Conservation (phyloP, 2,797 vertebrate species). For the Gymnocypris eckloni region DNA sequence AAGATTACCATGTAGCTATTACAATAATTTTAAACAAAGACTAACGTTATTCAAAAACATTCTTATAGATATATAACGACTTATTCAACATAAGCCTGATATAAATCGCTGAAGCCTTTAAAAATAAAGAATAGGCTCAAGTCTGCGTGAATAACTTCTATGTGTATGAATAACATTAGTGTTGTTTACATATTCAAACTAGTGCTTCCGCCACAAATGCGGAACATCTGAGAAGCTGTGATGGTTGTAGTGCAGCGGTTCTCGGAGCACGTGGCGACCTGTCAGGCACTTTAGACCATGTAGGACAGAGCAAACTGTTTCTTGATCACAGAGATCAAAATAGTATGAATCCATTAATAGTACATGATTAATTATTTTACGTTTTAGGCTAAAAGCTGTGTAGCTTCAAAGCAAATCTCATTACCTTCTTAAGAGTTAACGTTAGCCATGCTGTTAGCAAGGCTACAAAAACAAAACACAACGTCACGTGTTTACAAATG, state of each 20-base stretch:
- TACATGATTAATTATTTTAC: background rate
- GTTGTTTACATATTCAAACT: background rate
- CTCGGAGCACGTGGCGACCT: conserved; percentile 5
- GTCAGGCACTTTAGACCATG: background rate
- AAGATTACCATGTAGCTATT: background rate
- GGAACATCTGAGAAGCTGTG: background rate
- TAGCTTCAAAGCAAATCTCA: background rate
- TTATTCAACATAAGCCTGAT: background rate
- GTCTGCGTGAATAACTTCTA: background rate
- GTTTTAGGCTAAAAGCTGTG: background rate
- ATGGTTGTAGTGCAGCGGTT: background rate
- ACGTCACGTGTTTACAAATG: background rate
- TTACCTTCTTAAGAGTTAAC: background rate
- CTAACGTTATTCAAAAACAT: too few relatives aligned
- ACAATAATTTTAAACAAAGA: background rate
- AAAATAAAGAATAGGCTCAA: background rate
- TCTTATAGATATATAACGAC: too few relatives aligned
- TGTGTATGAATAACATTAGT: too few relatives aligned
- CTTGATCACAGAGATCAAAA: background rate
- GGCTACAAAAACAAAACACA: background rate
- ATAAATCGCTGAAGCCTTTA: background rate
- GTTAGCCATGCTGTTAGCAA: conserved; percentile 5
- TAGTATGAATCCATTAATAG: background rate
- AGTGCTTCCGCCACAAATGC: too few relatives aligned
- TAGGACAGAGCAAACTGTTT: background rate